Conservation (phyloP, 2,888 invertebrate genomes). For the Lagria hirta region DNA sequence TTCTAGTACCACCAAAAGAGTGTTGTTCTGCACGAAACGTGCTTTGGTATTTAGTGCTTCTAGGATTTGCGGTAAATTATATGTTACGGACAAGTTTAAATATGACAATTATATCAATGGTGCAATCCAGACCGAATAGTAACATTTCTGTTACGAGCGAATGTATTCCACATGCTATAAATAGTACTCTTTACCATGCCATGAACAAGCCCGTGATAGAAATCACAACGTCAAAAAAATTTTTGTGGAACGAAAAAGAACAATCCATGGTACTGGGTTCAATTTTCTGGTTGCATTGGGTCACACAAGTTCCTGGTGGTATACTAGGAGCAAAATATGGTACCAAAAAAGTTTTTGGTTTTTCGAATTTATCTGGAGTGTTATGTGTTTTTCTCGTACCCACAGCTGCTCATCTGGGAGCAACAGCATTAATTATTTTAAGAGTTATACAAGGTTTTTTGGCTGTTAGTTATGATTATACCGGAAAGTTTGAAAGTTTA, state of each 20-base stretch:
- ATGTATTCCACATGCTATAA: no score
- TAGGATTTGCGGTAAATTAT: constrained; percentile 69
- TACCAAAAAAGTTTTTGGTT: constrained; percentile 70
- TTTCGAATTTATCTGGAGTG: constrained; percentile 65
- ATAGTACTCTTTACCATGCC: no score
- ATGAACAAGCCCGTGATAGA: no score
- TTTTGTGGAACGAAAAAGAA: constrained; percentile 64
- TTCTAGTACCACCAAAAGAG: no score
- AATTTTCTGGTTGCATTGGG: constrained; percentile 74
- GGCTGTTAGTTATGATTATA: constrained; percentile 66
- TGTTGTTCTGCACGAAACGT: constrained; percentile 49
- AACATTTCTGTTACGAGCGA: constrained; percentile 30
- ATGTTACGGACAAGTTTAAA: constrained; percentile 69
- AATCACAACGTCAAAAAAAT: background rate
- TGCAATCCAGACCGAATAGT: constrained; percentile 35
- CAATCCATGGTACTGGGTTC: constrained; percentile 62
- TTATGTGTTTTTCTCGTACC: constrained; percentile 69
- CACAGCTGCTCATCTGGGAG: constrained; percentile 61
- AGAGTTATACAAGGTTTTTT: constrained; percentile 69
- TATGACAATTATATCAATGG: constrained; percentile 69
- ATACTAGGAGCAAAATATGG: constrained; percentile 68
- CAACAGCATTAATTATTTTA: constrained; percentile 59
- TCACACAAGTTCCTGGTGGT: constrained; percentile 73
- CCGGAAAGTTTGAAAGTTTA: no score
- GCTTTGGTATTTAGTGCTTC: constrained; percentile 65